Conservation (phyloP, 2,888 invertebrate genomes). For the Atherix ibis region DNA sequence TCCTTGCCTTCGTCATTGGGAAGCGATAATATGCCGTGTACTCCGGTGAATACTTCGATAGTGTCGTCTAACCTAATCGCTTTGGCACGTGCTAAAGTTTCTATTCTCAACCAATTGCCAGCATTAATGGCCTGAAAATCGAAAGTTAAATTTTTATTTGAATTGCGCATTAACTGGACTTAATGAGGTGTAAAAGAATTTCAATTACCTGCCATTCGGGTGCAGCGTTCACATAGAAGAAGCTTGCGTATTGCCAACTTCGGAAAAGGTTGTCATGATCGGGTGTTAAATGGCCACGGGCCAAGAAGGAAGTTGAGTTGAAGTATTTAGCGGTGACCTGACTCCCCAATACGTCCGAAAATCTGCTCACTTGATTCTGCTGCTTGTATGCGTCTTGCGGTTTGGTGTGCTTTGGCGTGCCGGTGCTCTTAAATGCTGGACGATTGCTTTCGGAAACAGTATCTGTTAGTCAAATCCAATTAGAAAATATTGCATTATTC, state of each 20-base stretch:
- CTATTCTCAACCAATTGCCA: slow-evolving; percentile 34
- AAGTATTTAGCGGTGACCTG: slow-evolving; percentile 20
- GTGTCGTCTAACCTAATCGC: slow-evolving; percentile 22
- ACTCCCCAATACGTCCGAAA: slow-evolving; percentile 21
- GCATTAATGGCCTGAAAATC: slow-evolving; percentile 21
- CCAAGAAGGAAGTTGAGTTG: slow-evolving; percentile 22
- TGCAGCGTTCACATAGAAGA: slow-evolving; percentile 34
- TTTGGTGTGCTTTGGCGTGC: slow-evolving; percentile 14
- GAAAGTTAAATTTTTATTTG: no score
- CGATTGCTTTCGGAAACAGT: slow-evolving; percentile 9
- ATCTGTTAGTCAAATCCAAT: background rate
- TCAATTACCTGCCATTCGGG: slow-evolving; percentile 36
- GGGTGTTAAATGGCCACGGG: slow-evolving; percentile 35
- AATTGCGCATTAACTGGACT: no score
- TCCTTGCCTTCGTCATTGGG: slow-evolving; percentile 20
- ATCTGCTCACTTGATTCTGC: slow-evolving; percentile 19
- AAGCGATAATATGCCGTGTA: slow-evolving; percentile 26
- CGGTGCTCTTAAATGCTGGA: slow-evolving; percentile 22
- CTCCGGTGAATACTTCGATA: slow-evolving; percentile 31
- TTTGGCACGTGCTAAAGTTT: slow-evolving; percentile 26
- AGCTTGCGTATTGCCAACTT: slow-evolving; percentile 33
- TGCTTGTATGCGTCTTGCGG: slow-evolving; percentile 20
- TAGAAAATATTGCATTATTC: no score
- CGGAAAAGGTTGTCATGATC: slow-evolving; percentile 34
- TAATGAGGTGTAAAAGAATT: no score